Conservation (phyloP, 2,888 invertebrate genomes). For the Drosophila crucigera region DNA sequence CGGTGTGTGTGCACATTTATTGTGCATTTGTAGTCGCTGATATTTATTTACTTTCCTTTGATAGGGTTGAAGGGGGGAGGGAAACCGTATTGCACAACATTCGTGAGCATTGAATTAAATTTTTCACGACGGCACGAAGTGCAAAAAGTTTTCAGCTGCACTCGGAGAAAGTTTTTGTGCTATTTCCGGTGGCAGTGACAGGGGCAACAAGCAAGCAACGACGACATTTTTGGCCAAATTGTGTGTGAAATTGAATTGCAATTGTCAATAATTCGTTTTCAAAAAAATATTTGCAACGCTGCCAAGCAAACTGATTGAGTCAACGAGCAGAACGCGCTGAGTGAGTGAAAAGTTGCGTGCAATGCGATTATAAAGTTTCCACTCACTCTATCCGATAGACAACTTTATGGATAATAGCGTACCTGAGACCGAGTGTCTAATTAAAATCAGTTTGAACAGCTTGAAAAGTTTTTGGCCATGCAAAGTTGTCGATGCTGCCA, state of each 20-base stretch:
- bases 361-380: constrained; percentile 60
- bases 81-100: constrained; percentile 22
- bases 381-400: background rate
- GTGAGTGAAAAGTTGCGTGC: constrained; percentile 56
- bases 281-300: constrained; percentile 64
- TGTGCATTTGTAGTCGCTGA: constrained; percentile 54
- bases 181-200: constrained; percentile 64
- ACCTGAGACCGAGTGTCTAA: constrained; percentile 43
- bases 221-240: constrained; percentile 75
- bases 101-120: constrained; percentile 70
- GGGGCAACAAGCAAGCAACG: constrained; percentile 30
- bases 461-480: constrained; percentile 20
- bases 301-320: constrained; percentile 66
- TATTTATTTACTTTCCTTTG: constrained; percentile 70
- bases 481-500: constrained; percentile 17
- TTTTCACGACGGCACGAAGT: constrained; percentile 67
- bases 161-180: constrained; percentile 59
- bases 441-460: constrained; percentile 52
- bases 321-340: constrained; percentile 45
- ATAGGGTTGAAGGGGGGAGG: background rate
- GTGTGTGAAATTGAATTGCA: constrained; percentile 80
- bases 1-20: constrained; percentile 44
- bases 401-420: constrained; percentile 27
- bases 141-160: constrained; percentile 60
- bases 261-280: constrained; percentile 76